Evolutionary conservation across 2,888 invertebrate genomes (phyloP).

Genomic region (Caenorhabditis imperialis): DNA sequence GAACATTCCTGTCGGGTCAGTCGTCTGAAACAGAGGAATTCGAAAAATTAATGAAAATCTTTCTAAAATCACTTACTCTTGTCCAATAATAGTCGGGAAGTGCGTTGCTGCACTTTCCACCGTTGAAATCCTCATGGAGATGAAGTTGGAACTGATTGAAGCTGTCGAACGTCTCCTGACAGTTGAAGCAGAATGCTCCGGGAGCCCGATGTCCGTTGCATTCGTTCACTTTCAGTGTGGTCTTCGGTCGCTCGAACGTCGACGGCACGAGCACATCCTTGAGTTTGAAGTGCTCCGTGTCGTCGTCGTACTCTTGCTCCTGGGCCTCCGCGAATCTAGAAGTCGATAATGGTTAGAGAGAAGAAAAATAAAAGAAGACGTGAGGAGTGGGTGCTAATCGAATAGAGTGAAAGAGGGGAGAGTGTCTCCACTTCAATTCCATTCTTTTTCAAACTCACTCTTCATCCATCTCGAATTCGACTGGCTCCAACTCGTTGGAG

Average conservation of each 20-base stretch:
- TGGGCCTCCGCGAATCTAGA: conserved; percentile 26
- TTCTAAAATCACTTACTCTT: conserved; percentile 3
- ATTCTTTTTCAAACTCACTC: conserved; percentile 39
- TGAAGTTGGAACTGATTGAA: conserved; percentile 35
- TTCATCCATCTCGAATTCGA: conserved; percentile 21
- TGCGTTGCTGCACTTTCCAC: conserved; percentile 18
- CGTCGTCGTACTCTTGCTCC: conserved; percentile 34
- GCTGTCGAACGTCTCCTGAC: conserved; percentile 27
- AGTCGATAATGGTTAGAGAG: background rate
- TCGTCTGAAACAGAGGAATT: conserved; percentile 13
- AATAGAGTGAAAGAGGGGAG: conserved; percentile 21
- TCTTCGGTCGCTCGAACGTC: conserved; percentile 8
- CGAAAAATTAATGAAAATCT: no score
- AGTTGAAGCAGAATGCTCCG: conserved; percentile 47
- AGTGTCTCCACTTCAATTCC: background rate
- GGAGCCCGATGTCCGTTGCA: background rate
- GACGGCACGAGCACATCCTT: conserved; percentile 28
- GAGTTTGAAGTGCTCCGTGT: conserved; percentile 21
- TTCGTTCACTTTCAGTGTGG: background rate
- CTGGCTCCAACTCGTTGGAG: background rate
- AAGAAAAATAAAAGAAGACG: conserved; percentile 27
- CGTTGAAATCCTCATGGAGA: conserved; percentile 6
- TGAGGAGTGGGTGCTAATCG: conserved; percentile 46
- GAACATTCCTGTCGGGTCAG: conserved; percentile 24
- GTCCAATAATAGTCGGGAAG: conserved; percentile 21